Evolutionary conservation across 2,797 vertebrate species (phyloP).

Genomic region (Helarctos malayanus): DNA sequence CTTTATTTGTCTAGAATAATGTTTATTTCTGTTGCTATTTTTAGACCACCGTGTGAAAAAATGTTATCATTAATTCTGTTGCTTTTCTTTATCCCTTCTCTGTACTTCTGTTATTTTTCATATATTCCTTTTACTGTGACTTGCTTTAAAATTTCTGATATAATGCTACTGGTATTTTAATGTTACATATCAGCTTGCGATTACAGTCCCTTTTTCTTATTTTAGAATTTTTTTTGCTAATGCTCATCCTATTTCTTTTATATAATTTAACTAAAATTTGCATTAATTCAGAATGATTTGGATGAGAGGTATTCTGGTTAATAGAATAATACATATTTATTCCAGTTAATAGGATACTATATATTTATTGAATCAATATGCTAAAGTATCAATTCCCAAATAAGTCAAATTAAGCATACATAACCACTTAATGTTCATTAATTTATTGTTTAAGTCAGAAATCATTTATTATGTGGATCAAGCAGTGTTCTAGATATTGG

Average conservation of each 20-base stretch:
- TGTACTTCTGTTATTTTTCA: conserved; percentile 41
- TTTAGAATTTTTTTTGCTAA: conserved; percentile 25
- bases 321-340: conserved; percentile 23
- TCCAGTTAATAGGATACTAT: conserved; percentile 15
- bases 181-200: background rate
- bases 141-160: conserved; percentile 6
- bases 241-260: conserved; percentile 13
- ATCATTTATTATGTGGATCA: conserved; percentile 16
- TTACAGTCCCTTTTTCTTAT: background rate
- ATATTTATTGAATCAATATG: conserved; percentile 37
- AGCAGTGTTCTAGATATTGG: background rate
- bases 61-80: background rate
- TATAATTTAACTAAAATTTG: conserved; percentile 48
- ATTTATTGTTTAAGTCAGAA: conserved; percentile 51
- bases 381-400: conserved; percentile 49
- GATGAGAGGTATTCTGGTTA: conserved; percentile 18
- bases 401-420: conserved; percentile 34
- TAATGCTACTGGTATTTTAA: background rate
- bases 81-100: background rate
- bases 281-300: conserved; percentile 19
- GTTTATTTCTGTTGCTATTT: conserved; percentile 54
- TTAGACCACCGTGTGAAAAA: conserved; percentile 34
- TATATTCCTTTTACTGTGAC: background rate
- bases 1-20: conserved; percentile 1
- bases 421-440: background rate